A percentile compares a stretch with the other conserved stretches of the same genome.
These are phyloP conservation scores for Oenanthe melanoleuca DNA, from an alignment of 2,113 vertebrate species.

Conservation along the genomic window DNA sequence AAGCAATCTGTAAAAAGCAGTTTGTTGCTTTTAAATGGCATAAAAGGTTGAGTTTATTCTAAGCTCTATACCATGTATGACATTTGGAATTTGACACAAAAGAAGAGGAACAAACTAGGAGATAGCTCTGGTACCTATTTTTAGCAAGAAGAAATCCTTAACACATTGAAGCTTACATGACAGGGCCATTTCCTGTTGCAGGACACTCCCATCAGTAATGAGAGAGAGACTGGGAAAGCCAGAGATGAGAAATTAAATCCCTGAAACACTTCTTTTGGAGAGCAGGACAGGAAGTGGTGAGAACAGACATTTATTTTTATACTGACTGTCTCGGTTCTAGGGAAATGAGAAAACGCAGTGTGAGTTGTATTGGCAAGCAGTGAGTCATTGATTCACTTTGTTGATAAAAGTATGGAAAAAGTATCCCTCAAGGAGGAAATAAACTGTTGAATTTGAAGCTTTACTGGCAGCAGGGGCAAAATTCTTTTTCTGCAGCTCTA, in stretches of 20 bases:
- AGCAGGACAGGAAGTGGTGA: conserved; percentile 18
- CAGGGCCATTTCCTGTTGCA: background rate
- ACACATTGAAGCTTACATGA: background rate
- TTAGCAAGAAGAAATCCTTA: background rate
- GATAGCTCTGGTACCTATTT: background rate
- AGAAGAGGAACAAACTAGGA: background rate
- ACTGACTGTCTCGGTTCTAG: background rate
- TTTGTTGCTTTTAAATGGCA: conserved; percentile 24
- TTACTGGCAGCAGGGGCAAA: background rate
- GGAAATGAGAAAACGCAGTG: conserved; percentile 14
- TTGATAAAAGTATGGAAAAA: conserved; percentile 21
- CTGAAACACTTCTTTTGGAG: background rate
- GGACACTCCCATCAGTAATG: background rate
- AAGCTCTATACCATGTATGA: background rate
- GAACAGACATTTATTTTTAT: conserved; percentile 37
- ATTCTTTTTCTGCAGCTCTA: background rate
- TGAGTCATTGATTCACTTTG: conserved; percentile 39
- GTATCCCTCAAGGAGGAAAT: background rate
- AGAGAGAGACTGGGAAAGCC: background rate
- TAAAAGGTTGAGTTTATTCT: conserved; percentile 35
- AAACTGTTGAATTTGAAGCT: background rate
- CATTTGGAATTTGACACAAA: conserved; percentile 28
- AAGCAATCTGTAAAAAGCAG: background rate
- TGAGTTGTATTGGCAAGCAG: conserved; percentile 19
- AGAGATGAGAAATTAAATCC: background rate